Conservation (phyloP, 2,888 invertebrate species). For the Coecobrya sp. region DNA sequence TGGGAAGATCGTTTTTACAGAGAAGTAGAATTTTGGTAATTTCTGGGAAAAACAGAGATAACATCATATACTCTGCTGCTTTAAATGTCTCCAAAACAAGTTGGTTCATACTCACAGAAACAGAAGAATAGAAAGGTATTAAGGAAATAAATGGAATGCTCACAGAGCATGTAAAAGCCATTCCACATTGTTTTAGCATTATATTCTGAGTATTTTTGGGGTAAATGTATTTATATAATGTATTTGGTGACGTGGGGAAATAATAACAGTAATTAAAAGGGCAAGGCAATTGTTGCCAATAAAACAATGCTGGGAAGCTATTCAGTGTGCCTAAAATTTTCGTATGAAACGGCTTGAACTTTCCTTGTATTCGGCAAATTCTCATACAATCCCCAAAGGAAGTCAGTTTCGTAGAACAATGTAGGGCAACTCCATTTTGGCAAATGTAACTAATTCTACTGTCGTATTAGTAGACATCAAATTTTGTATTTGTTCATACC, state of each 20-base stretch:
- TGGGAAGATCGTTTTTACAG: background rate
- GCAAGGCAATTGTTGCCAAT: background rate
- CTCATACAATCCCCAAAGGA: background rate
- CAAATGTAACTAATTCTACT: background rate
- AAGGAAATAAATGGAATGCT: background rate
- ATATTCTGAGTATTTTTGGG: background rate
- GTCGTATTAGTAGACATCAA: background rate
- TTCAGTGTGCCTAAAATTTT: background rate
- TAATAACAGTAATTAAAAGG: conserved; percentile 45
- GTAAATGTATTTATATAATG: background rate
- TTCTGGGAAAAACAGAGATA: background rate
- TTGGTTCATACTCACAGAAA: background rate
- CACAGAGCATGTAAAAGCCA: background rate
- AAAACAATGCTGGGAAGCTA: background rate
- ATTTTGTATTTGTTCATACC: conserved; percentile 4
- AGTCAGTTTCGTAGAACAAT: background rate
- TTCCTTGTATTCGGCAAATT: background rate
- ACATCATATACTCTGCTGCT: background rate
- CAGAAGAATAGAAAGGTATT: background rate
- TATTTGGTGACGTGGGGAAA: background rate
- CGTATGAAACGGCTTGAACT: background rate
- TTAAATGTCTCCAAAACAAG: background rate
- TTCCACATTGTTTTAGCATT: background rate
- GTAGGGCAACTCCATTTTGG: background rate
- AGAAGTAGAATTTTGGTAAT: conserved; percentile 10